Evolutionary conservation across 1,140 invertebrate species (phyloP).

Genomic region (Bombus vancouverensis): DNA sequence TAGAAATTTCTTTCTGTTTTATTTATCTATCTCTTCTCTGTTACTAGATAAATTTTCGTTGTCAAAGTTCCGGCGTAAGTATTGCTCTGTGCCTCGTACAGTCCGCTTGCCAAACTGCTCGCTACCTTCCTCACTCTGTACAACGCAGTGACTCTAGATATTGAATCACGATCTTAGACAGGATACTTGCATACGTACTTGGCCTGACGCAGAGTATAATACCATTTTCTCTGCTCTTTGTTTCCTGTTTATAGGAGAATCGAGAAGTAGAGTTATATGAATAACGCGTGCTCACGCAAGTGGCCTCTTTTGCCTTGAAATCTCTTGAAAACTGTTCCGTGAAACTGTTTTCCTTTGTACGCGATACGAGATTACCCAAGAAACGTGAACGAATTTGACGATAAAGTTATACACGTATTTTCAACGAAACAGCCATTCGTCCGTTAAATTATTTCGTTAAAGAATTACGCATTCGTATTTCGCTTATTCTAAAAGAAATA

Average conservation of each 20-base stretch:
- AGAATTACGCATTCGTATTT: too few species aligned
- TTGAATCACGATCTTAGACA: not conserved
- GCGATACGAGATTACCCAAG: not conserved
- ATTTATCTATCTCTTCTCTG: not conserved
- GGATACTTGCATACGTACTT: not conserved
- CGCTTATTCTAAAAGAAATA: too few species aligned
- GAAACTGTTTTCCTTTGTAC: not conserved
- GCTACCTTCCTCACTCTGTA: not conserved
- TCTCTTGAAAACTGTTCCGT: not conserved
- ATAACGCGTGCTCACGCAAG: not conserved
- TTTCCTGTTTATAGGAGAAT: not conserved
- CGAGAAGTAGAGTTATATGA: slow-evolving; percentile 2
- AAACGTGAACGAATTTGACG: not conserved
- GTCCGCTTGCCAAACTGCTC: too few species aligned
- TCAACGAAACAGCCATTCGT: not conserved
- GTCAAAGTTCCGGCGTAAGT: fast-evolving
- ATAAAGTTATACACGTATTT: not conserved
- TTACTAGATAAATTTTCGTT: not conserved
- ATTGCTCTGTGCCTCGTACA: too few species aligned
- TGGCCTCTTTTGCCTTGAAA: not conserved
- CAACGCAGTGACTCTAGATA: not conserved
- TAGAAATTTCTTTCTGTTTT: not conserved
- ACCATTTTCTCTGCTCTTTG: slow-evolving; percentile 5
- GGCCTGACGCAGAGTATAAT: not conserved
- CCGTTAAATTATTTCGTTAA: not conserved